Evolutionary conservation across 2,113 vertebrate species (phyloP), one percentile per base, ranked within the genome.

Genomic region (Cephalopholis sonnerati): DNA sequence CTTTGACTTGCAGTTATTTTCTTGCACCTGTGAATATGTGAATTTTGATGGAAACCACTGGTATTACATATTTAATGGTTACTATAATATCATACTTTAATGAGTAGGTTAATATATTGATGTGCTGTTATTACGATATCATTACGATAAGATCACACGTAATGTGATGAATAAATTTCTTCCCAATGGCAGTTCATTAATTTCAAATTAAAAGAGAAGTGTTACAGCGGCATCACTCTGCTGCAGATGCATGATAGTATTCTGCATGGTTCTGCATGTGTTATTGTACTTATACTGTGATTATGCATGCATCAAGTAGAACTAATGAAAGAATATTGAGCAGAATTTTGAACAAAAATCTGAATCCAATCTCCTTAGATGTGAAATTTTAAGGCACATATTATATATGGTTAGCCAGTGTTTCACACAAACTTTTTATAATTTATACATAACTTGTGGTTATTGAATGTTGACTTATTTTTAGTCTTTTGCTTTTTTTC

Each of bases 51-150:
- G 58, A 16, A 74, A 55, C 27, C 71, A 24, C 65, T 50, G 46
- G 4, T 62, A 18, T 55, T 82, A 13, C n/a, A 67, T 79, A 63
- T 80, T 82, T 72, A 71, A 83, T 82, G 29, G 62, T 65, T n/a
- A 74, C 71, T 70, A 53, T 65, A 72, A 39, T n/a, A 63, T 74
- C 59, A 32, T 51, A 27, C 48, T 82, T 90, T 86, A 62, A 81
- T 74, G n/a, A 69, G 62, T 75, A 58, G 10, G 10, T 58, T 66
- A 46, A 62, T 77, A 46, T 57, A 74, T 74, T 36, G 13, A 62
- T 74, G 46, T 70, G 22, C 74, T 77, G 62, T 59, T 74, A 58
- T 63, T 15, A 57, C 4, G 3, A 22, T 50, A 32, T 57, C n/a
- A 55, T 65, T 64, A 54, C 15, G 2, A 16, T 77, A 16, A n/a